These are phyloP conservation scores for Eupithecia centaureata DNA, from an alignment of 2,888 invertebrate genomes.

Conservation along the genomic window DNA sequence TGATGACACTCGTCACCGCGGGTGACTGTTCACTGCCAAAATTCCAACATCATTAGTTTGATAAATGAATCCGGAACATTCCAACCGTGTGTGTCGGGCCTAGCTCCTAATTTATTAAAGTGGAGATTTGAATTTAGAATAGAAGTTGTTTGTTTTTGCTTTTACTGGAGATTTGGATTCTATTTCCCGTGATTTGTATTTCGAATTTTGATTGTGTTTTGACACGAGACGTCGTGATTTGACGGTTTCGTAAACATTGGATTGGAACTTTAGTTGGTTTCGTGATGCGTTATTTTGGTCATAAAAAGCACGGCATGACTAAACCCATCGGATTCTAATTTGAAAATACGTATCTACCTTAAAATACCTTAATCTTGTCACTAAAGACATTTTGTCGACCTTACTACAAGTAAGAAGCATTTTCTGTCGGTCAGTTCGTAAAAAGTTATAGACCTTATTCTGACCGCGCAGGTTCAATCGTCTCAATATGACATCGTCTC, in stretches of 20 bases:
- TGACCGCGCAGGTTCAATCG: background rate
- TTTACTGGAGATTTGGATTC: constrained; percentile 51
- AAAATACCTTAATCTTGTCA: too few relatives aligned
- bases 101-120: constrained; percentile 55
- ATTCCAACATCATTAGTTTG: constrained; percentile 77
- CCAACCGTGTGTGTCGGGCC: constrained; percentile 53
- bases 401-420: background rate
- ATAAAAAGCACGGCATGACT: background rate
- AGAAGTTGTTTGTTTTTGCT: constrained; percentile 53
- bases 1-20: constrained; percentile 45
- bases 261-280: constrained; percentile 38
- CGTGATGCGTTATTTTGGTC: constrained; percentile 37
- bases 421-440: background rate
- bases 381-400: background rate
- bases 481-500: background rate
- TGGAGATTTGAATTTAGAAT: constrained; percentile 52
- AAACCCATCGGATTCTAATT: background rate
- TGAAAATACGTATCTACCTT: background rate
- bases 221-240: constrained; percentile 53
- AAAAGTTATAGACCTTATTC: background rate
- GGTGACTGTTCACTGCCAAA: constrained; percentile 51
- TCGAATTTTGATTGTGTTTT: constrained; percentile 49
- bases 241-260: constrained; percentile 58
- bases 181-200: constrained; percentile 46
- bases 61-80: constrained; percentile 68